Base-by-base conservation (phyloP, 2,888 invertebrate species). In the Dione vanillae region DNA sequence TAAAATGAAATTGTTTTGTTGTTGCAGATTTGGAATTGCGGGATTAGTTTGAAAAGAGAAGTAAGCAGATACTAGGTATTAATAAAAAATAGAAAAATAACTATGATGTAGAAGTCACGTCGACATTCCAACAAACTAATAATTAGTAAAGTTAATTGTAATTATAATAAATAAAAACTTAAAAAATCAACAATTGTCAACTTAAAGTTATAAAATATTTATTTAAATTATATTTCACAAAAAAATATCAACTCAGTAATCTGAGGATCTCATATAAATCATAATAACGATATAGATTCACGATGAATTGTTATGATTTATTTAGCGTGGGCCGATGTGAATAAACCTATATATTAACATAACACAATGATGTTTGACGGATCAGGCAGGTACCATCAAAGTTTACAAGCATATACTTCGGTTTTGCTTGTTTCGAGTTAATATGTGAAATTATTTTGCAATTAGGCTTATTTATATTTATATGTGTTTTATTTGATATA, bases 321-420 rank as follows among this genome's bases (percentile, higher is more conserved):
- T 86, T 84, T 83, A 81, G 79, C 76, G 79, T 80, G 80, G 76
- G 67, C 61, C 72, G 75, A 73, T 73, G 76, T 78, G 74, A 77
- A 78, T 77, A 76, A 76, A 77, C 74, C 78, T 75, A 80, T 85
- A 82, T 78, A 79, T 78, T 80, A 87, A 85, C 85, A 85, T 78
- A 88, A 87, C 85, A 89, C 88, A 89, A 88, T 86, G 84, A 83
- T 80, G 85, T 87, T 86, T 90, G 92, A 92, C 92, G 91, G 91
- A 91, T 91, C 86, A 86, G 83, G 77, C 81, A 78, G 77, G 78
- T 84, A 87, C 87, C 89, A 90, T 72, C 68, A 35, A 70, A 59
- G 35, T 67, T 58, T 47, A 74, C 65, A 59, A 68, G 27, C 35
- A 1, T 16, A 65, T 62, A 37, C 43, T 7, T 37, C 65, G 54